Conservation (phyloP, 2,888 invertebrate genomes). For the Scotopteryx bipunctaria region DNA sequence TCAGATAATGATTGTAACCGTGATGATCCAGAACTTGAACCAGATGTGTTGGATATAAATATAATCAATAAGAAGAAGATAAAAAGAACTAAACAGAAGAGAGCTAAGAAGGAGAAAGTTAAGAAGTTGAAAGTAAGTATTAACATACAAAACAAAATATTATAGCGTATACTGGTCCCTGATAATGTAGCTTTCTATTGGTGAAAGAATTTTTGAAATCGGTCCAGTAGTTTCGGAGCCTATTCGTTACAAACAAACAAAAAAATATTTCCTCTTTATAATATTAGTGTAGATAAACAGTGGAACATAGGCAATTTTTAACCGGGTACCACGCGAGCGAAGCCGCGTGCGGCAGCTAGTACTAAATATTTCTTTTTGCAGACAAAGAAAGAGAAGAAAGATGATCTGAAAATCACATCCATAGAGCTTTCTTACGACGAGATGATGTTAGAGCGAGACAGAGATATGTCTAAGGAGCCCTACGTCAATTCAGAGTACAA, state of each 20-base stretch:
- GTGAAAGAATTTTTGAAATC: too few species aligned
- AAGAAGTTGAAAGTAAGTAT: not conserved
- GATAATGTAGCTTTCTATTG: too few species aligned
- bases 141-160: too few species aligned
- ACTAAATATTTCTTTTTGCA: constrained; percentile 20
- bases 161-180: too few species aligned
- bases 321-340: too few species aligned
- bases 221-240: too few species aligned
- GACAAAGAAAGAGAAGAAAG: constrained; percentile 13
- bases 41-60: constrained; percentile 11
- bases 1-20: too few species aligned
- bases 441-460: constrained; percentile 34
- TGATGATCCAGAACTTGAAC: not conserved
- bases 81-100: constrained; percentile 24
- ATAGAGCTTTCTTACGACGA: constrained; percentile 32
- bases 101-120: constrained; percentile 7
- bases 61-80: constrained; percentile 16
- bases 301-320: too few species aligned
- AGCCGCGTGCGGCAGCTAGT: too few species aligned
- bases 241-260: too few species aligned
- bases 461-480: constrained; percentile 24
- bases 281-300: not conserved
- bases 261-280: not conserved
- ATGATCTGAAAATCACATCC: constrained; percentile 16
- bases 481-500: constrained; percentile 32